A percentile compares a stretch with the other conserved stretches of the same genome.
These are phyloP conservation scores for Hyles lineata DNA, from an alignment of 2,888 invertebrate genomes.

Conservation along the genomic window DNA sequence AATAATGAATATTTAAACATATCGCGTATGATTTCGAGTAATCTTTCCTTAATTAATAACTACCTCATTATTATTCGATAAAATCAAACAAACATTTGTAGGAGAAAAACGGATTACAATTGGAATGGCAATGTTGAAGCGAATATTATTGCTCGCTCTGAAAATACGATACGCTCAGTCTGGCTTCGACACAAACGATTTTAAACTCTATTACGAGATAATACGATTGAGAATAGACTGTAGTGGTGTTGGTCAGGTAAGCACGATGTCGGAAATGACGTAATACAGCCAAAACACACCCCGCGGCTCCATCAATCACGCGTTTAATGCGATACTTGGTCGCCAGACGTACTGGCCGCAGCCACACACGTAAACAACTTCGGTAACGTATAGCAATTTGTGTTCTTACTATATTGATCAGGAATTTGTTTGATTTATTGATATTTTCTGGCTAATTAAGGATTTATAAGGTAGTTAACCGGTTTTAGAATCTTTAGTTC, in stretches of 20 bases:
- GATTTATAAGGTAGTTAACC: too few relatives aligned
- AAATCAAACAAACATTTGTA: not conserved
- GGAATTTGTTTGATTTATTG: not conserved
- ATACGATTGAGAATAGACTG: not conserved
- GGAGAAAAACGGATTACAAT: not conserved
- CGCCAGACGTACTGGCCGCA: not conserved
- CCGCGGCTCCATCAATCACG: constrained; percentile 30
- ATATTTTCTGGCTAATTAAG: not conserved
- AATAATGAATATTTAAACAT: too few relatives aligned
- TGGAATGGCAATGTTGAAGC: not conserved
- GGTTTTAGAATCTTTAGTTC: too few relatives aligned
- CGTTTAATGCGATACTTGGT: constrained; percentile 23
- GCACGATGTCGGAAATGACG: constrained; percentile 30
- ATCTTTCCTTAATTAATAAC: constrained; percentile 1
- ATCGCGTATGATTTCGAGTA: too few relatives aligned
- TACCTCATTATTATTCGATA: not conserved
- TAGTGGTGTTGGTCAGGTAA: constrained; percentile 21
- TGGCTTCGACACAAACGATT: not conserved
- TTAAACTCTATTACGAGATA: not conserved
- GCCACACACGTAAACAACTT: not conserved
- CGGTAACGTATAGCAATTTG: not conserved
- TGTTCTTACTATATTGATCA: not conserved
- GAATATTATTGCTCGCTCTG: not conserved
- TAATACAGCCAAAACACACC: constrained; percentile 28
- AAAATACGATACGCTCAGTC: not conserved